These are phyloP conservation scores for Microctenopoma lineatum DNA, from an alignment of 2,797 vertebrate species.

Conservation along the genomic window DNA sequence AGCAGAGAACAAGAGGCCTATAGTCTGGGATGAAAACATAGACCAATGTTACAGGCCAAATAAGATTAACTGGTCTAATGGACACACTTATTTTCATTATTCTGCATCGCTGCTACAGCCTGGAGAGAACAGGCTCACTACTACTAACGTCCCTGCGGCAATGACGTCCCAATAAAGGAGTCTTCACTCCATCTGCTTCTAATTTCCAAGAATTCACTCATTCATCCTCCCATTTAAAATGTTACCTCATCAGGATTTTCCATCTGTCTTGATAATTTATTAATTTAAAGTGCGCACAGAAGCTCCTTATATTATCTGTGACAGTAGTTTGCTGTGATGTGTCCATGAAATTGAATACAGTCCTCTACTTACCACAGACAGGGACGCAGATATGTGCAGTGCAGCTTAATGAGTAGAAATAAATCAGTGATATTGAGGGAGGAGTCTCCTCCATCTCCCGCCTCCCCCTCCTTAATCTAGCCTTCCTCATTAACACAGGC, in stretches of 20 bases:
- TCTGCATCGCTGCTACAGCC: conserved; percentile 67
- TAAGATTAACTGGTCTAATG: conserved; percentile 79
- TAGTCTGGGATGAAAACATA: conserved; percentile 72
- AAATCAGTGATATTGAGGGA: conserved; percentile 70
- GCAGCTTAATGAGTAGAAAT: conserved; percentile 63
- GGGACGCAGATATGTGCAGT: conserved; percentile 47
- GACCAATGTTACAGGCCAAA: conserved; percentile 73
- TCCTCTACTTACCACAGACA: conserved; percentile 35
- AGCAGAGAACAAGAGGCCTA: conserved; percentile 72
- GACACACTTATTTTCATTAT: conserved; percentile 83
- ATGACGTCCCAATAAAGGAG: conserved; percentile 34
- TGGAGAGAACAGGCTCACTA: conserved; percentile 42
- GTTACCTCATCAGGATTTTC: conserved; percentile 33
- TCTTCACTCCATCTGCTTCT: conserved; percentile 41
- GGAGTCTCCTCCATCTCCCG: conserved; percentile 44
- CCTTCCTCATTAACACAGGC: conserved; percentile 71
- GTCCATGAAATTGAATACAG: conserved; percentile 42
- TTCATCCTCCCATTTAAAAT: conserved; percentile 38
- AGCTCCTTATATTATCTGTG: conserved; percentile 16
- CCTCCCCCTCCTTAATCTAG: conserved; percentile 65
- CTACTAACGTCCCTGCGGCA: conserved; percentile 45
- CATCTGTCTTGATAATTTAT: conserved; percentile 43
- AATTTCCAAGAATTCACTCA: conserved; percentile 47
- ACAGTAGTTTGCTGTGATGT: conserved; percentile 8
- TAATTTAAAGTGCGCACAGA: conserved; percentile 34